Conservation (phyloP, 1,140 invertebrate species). For the Pseudoatta argentina region DNA sequence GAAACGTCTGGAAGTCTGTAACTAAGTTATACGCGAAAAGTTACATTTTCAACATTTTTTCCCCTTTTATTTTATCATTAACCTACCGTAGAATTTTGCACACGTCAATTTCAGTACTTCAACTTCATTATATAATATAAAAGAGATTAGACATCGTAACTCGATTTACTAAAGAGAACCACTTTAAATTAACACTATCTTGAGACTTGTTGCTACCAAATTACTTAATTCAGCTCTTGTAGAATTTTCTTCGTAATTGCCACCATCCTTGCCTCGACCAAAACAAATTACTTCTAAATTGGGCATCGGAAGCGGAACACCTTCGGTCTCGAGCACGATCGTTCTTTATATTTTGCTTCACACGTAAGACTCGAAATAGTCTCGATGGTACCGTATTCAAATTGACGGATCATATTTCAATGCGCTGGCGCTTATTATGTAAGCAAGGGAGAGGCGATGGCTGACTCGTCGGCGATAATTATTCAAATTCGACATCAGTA, state of each 20-base stretch:
- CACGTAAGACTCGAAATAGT: not conserved
- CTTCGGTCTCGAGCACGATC: not conserved
- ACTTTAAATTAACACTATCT: not conserved
- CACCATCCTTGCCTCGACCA: not conserved
- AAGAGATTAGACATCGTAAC: too few relatives aligned
- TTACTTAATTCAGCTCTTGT: not conserved
- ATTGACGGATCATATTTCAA: slow-evolving; percentile 60
- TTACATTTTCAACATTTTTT: too few relatives aligned
- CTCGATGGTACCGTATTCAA: slow-evolving; percentile 59
- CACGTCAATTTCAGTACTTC: too few relatives aligned
- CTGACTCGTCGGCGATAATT: slow-evolving; percentile 64
- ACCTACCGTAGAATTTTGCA: too few relatives aligned
- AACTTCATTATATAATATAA: too few relatives aligned
- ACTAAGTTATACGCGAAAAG: too few relatives aligned
- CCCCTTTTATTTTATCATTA: too few relatives aligned
- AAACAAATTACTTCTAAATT: slow-evolving; percentile 13
- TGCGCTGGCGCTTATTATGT: slow-evolving; percentile 52
- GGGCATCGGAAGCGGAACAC: not conserved
- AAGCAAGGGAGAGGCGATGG: slow-evolving; percentile 19
- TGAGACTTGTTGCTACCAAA: not conserved
- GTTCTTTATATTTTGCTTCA: not conserved
- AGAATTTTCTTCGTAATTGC: not conserved
- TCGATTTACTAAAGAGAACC: too few relatives aligned
- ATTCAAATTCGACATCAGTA: slow-evolving; percentile 74
- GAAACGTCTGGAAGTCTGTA: too few relatives aligned